These are phyloP conservation scores for Scaptomyza polygonia DNA, from an alignment of 2,888 invertebrate genomes.

Conservation along the genomic window DNA sequence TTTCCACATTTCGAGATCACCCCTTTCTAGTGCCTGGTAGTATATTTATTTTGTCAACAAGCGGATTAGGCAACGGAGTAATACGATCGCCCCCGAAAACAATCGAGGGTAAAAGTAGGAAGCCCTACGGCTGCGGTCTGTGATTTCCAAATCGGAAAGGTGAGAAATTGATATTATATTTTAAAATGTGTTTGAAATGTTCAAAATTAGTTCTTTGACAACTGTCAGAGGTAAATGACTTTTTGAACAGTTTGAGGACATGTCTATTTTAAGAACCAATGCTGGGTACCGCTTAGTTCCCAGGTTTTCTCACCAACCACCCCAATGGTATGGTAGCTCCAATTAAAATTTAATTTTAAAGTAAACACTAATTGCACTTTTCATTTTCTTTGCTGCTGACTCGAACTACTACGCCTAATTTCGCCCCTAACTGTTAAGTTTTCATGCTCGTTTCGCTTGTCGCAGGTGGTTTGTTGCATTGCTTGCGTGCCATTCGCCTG, in stretches of 20 bases:
- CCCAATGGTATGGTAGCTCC: conserved; percentile 39
- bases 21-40: conserved; percentile 50
- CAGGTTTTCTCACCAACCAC: conserved; percentile 56
- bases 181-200: conserved; percentile 46
- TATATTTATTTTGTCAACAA: conserved; percentile 76
- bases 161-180: conserved; percentile 59
- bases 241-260: conserved; percentile 8
- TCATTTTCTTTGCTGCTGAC: conserved; percentile 28
- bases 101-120: conserved; percentile 37
- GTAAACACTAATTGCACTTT: conserved; percentile 67
- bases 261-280: conserved; percentile 49
- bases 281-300: neutral
- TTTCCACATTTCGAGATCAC: conserved; percentile 37
- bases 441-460: conserved; percentile 40
- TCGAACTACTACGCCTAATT: conserved; percentile 44
- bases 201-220: conserved; percentile 65
- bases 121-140: conserved; percentile 55
- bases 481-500: conserved; percentile 64
- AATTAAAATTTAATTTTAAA: conserved; percentile 74
- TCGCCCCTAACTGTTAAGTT: conserved; percentile 31
- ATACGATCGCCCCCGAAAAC: conserved; percentile 55
- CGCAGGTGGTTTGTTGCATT: conserved; percentile 79
- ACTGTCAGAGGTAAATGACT: conserved; percentile 54
- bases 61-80: conserved; percentile 67
- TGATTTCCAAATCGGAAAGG: conserved; percentile 64